Evolutionary conservation across 2,888 invertebrate genomes (phyloP).

Genomic region (Pseudococcus viburni): DNA sequence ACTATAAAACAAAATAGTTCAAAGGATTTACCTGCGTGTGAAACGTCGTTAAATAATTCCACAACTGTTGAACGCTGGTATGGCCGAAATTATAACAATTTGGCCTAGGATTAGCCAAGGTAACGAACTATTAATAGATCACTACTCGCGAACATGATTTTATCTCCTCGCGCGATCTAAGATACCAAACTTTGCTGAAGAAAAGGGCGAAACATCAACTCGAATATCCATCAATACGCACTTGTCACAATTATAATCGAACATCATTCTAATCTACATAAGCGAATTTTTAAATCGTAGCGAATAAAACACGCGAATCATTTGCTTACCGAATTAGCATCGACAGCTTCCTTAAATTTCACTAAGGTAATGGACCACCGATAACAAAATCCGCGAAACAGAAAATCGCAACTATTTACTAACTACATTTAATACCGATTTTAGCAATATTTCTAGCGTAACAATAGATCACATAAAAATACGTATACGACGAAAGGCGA

Average conservation of each 20-base stretch:
- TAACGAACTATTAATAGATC: slow-evolving; percentile 62
- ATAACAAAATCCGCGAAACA: not conserved
- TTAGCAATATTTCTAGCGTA: not conserved
- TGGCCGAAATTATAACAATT: not conserved
- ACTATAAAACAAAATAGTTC: not conserved
- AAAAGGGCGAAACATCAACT: not conserved
- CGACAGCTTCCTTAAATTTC: not conserved
- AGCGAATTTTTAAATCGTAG: not conserved
- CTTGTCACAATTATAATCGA: not conserved
- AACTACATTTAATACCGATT: not conserved
- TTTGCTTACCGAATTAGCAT: not conserved
- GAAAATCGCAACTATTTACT: not conserved
- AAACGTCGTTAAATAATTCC: not conserved
- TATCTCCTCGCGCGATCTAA: not conserved
- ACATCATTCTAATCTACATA: not conserved
- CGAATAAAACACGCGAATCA: not conserved
- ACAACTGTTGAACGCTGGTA: not conserved
- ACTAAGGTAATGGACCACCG: not conserved
- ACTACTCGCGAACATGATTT: slow-evolving; percentile 44
- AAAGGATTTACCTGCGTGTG: not conserved
- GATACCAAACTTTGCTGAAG: not conserved
- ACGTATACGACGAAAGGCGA: not conserved
- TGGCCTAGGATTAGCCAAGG: slow-evolving; percentile 42
- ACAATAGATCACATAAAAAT: slow-evolving; percentile 19
- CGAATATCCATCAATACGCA: not conserved